Conservation (phyloP, 2,113 vertebrate genomes). For the Psilopsiagon aurifrons region DNA sequence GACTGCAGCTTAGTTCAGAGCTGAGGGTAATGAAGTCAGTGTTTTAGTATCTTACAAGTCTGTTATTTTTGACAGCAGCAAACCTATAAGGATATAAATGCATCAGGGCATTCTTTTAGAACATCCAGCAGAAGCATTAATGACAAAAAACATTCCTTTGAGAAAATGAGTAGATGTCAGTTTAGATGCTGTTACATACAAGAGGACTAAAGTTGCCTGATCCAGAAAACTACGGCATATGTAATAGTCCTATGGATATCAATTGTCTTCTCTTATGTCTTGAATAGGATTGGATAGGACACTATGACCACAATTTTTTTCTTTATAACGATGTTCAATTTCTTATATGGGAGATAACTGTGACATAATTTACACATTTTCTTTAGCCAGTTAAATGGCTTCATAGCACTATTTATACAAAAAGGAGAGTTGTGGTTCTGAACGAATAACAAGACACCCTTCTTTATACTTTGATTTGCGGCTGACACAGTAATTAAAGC, state of each 20-base stretch:
- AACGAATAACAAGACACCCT: not conserved
- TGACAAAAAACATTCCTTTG: not conserved
- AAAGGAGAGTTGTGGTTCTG: not conserved
- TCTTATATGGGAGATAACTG: not conserved
- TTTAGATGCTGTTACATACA: not conserved
- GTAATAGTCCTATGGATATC: not conserved
- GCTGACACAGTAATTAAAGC: not conserved
- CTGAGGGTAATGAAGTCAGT: conserved; percentile 6
- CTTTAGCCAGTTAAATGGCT: not conserved
- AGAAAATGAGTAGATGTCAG: not conserved
- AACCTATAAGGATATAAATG: not conserved
- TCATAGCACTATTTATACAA: not conserved
- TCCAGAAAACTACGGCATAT: not conserved
- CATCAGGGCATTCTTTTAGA: not conserved
- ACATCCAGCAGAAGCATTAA: not conserved
- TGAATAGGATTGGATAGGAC: not conserved
- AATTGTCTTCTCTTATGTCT: not conserved
- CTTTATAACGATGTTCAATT: not conserved
- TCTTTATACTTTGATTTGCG: not conserved
- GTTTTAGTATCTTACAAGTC: conserved; percentile 6
- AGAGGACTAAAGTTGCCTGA: not conserved
- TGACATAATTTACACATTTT: not conserved
- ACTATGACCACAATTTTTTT: not conserved
- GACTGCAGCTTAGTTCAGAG: conserved; percentile 23
- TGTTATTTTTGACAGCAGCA: conserved; percentile 25